Conservation (phyloP, 2,113 vertebrate species). For the Indicator indicator region DNA sequence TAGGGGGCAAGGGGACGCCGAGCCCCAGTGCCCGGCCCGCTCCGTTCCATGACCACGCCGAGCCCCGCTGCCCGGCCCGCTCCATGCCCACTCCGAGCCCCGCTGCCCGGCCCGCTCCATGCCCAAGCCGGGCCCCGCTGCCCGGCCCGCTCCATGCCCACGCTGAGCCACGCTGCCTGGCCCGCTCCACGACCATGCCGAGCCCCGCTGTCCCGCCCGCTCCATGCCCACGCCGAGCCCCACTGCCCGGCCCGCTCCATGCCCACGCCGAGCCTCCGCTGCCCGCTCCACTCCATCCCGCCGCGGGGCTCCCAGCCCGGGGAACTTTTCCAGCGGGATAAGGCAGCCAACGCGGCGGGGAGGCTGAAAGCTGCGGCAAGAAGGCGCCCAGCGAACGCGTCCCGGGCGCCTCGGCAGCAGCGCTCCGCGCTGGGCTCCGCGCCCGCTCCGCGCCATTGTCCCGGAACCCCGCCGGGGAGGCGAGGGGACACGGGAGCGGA, state of each 20-base stretch:
- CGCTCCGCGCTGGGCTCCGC: too few species aligned
- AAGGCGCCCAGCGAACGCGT: background rate
- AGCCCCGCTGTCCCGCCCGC: background rate
- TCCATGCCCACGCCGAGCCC: too few species aligned
- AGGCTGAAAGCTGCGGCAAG: background rate
- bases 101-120: background rate
- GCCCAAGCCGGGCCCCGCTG: background rate
- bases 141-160: background rate
- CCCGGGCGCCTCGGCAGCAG: background rate
- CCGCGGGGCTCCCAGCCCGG: background rate
- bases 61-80: background rate
- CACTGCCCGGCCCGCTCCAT: too few species aligned
- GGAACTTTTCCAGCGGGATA: background rate
- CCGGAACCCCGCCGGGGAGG: background rate
- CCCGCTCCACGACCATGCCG: background rate
- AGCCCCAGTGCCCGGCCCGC: background rate
- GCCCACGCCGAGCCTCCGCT: too few species aligned
- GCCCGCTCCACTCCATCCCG: background rate
- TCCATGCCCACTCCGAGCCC: background rate
- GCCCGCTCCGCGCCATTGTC: background rate
- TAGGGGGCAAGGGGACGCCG: too few species aligned
- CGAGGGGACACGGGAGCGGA: background rate
- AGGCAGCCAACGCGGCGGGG: background rate
- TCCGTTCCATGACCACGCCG: background rate
- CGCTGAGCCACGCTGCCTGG: background rate